phyloP scores from a whole-genome alignment of 2,888 invertebrate species.

The Operophtera brumata region DNA sequence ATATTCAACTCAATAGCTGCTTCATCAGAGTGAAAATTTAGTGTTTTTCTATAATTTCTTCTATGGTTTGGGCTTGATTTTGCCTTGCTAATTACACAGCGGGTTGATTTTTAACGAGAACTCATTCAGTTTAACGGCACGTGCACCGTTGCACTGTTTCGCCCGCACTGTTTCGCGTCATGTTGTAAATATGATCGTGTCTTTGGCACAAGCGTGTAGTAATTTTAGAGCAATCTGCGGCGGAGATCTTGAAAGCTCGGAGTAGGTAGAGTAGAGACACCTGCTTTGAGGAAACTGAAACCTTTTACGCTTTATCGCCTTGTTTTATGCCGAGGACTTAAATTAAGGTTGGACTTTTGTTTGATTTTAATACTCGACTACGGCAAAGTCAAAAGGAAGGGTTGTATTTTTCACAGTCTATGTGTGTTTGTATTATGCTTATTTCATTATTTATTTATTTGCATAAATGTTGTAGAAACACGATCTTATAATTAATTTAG shows the following conservation, averaged over 20 bases:
- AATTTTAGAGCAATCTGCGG: slow-evolving; percentile 5
- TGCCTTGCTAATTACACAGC: slow-evolving; percentile 69
- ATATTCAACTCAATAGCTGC: too few species aligned
- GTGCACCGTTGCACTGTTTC: slow-evolving; percentile 45
- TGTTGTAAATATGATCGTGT: slow-evolving; percentile 45
- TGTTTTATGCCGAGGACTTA: too few species aligned
- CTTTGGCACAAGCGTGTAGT: slow-evolving; percentile 33
- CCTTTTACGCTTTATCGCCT: background rate
- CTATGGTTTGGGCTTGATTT: slow-evolving; percentile 29
- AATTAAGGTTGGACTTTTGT: too few species aligned
- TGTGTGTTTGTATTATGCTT: too few species aligned
- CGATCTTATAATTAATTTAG: too few species aligned
- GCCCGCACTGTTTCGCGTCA: slow-evolving; percentile 40
- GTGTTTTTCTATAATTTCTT: background rate
- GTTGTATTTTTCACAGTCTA: too few species aligned
- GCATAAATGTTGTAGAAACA: too few species aligned
- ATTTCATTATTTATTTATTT: too few species aligned
- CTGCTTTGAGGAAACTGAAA: slow-evolving; percentile 1
- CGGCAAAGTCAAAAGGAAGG: too few species aligned
- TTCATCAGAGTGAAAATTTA: background rate
- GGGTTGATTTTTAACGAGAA: slow-evolving; percentile 71
- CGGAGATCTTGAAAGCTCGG: slow-evolving; percentile 8
- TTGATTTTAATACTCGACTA: too few species aligned
- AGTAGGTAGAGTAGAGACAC: background rate
- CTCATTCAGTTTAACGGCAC: slow-evolving; percentile 66